Evolutionary conservation across 2,797 vertebrate species (phyloP), one percentile per base, ranked within the genome.

Genomic region (Oryzias sinensis): DNA sequence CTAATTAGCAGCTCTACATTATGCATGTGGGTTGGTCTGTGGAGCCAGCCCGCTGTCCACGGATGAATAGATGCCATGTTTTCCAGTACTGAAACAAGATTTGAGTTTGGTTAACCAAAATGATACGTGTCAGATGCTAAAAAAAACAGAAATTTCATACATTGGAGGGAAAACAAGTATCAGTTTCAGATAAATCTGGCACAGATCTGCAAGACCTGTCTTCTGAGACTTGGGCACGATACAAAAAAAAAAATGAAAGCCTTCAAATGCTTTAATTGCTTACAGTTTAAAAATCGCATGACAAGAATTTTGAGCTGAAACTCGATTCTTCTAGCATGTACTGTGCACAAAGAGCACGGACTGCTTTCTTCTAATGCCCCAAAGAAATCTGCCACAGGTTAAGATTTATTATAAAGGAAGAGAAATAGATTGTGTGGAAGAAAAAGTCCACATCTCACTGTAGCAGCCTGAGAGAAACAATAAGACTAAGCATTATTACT

Each of bases 1-100:
- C 52, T 86, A 86, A 87, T 88, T 87, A 86, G 62, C 2, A 3
- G 16, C 56, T 74, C 61, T 83, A 59, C 69, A 79, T 85, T 77
- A 85, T 85, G 61, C 68, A 88, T 67, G 52, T 66, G 55, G 49
- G 62, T 63, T 63, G 66, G 78, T 71, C 55, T 54, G 73, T 78
- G 71, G 65, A 74, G 66, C 64, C 60, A 43, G 55, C 55, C 63
- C 27, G 70, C 67, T 74, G 59, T 66, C 66, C 40, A 11, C 16
- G 54, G 49, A 72, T 76, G 80, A 76, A 52, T 43, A 61, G 50
- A 76, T 68, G 46, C 67, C 43, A 17, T 65, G 48, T 76, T 81
- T 69, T 20, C 53, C 37, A 55, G 57, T 37, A 52, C 68, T 57
- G 63, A 68, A 69, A 77, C 62, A 60, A 70, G 69, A 48, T 58